These are phyloP conservation scores for Strigamia maritima DNA, from an alignment of 2,888 invertebrate genomes.

Conservation along the genomic window DNA sequence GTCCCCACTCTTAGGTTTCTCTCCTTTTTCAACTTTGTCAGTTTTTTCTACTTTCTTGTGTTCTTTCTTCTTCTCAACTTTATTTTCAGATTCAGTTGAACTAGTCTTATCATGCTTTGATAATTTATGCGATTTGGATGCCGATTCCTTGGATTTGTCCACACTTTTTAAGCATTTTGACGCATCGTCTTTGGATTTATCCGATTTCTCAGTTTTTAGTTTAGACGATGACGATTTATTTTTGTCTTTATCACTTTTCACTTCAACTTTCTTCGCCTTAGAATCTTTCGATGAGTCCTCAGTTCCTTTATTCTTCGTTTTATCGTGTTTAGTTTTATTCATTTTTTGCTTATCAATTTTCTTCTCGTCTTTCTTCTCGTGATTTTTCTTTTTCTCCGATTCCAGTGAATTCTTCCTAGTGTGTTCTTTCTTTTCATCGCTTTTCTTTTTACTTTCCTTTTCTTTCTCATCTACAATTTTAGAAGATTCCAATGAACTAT, in stretches of 20 bases:
- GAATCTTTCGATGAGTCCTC: constrained; percentile 31
- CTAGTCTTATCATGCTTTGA: not conserved
- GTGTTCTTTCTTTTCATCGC: not conserved
- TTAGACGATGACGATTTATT: not conserved
- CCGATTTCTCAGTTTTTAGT: constrained; percentile 7
- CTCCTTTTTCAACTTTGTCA: not conserved
- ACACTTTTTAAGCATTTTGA: not conserved
- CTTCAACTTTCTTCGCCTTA: constrained; percentile 31
- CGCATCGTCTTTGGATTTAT: constrained; percentile 33
- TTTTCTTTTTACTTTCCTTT: not conserved
- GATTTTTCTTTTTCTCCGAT: constrained; percentile 39
- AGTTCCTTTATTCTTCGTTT: constrained; percentile 36
- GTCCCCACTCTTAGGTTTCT: not conserved
- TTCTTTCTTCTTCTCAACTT: not conserved
- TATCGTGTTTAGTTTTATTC: constrained; percentile 19
- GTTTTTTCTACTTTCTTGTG: not conserved
- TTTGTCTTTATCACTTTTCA: not conserved
- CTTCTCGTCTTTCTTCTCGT: constrained; percentile 32
- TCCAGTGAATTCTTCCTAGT: not conserved
- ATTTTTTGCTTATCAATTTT: constrained; percentile 41
- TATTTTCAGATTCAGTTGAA: not conserved
- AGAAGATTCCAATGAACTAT: not conserved
- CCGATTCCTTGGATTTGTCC: not conserved
- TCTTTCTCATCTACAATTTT: constrained; percentile 38
- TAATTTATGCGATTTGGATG: not conserved